These are phyloP conservation scores for Macroramphosus scolopax DNA, from an alignment of 2,797 vertebrate species.

Conservation along the genomic window DNA sequence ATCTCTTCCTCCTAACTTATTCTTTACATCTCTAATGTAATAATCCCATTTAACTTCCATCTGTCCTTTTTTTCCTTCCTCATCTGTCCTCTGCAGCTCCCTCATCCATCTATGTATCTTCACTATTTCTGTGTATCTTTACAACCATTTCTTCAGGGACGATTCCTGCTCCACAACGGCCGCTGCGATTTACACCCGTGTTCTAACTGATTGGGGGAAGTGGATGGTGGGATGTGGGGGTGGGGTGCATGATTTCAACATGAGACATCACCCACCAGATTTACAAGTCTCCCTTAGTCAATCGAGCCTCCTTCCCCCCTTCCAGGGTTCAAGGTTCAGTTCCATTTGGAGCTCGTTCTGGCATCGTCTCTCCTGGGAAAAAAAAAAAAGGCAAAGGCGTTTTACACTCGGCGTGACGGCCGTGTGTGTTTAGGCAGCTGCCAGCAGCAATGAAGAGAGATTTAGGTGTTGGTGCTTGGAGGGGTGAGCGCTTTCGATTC, in stretches of 20 bases:
- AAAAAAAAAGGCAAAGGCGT: conserved; percentile 13
- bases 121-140: conserved; percentile 65
- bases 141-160: conserved; percentile 59
- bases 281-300: conserved; percentile 64
- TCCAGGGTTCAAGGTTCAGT: conserved; percentile 68
- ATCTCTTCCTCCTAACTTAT: too few species aligned
- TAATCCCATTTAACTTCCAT: too few species aligned
- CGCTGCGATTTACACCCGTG: conserved; percentile 63
- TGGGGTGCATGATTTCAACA: conserved; percentile 33
- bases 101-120: conserved; percentile 50
- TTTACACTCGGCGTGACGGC: conserved; percentile 38
- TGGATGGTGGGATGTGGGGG: conserved; percentile 23
- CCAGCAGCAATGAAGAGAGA: conserved; percentile 36
- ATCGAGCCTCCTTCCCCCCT: conserved; percentile 44
- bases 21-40: background rate
- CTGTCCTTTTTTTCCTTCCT: too few species aligned
- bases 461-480: conserved; percentile 57
- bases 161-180: conserved; percentile 57
- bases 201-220: conserved; percentile 39
- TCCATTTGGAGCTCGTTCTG: conserved; percentile 59
- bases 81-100: background rate
- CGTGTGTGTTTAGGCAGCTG: conserved; percentile 52
- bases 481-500: conserved; percentile 56
- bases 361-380: conserved; percentile 24
- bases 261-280: conserved; percentile 62